Evolutionary conservation across 2,797 vertebrate genomes (phyloP), one percentile per base, ranked within the genome.

Genomic region (Dicrostonyx torquatus): DNA sequence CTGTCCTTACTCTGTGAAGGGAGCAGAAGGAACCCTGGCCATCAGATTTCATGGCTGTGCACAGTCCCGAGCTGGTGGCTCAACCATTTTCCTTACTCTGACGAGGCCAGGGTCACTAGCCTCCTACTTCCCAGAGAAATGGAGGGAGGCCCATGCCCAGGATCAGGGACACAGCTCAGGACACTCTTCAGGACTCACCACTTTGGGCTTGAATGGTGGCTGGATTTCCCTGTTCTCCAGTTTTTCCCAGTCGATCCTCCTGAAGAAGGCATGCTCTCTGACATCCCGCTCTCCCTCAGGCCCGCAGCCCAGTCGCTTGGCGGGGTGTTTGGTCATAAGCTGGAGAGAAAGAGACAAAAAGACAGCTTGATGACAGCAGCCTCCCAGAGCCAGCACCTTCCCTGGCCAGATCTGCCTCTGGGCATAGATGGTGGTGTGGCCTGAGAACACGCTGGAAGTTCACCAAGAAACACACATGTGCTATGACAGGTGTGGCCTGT

Each of bases 171-270:
- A 17, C 1, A 0, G 62, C 66, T 78, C 72, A 2, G 78, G 40
- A 58, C 14, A 26, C 10, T 58, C 15, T 2, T 43, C 31, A 1
- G 70, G 66, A 99, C 99, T 99, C 98, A 99, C 99, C 98, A 98
- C 98, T 99, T 99, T 99, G 48, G 99, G 99, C 96, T 99, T 99
- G 98, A 99, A 99, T 0, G 99, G 99, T 0, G 99, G 99, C 98
- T 99, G 99, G 93, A 99, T 99, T 97, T 99, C 99, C 77, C 99
- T 98, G 98, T 98, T 99, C 96, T 99, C 97, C 92, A 99, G 98
- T 93, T 99, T 99, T 2, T 99, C 99, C 99, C 99, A 99, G 98
- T 99, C 99, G 72, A 99, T 99, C 90, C 99, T 99, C 97, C 99
- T 99, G 98, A 99, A 99, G 98, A 99, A 99, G 92, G 99, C 98